A percentile compares a stretch with the other conserved stretches of the same genome.
phyloP scores from a whole-genome alignment of 2,113 vertebrate species.

The Atractosteus spatula region DNA sequence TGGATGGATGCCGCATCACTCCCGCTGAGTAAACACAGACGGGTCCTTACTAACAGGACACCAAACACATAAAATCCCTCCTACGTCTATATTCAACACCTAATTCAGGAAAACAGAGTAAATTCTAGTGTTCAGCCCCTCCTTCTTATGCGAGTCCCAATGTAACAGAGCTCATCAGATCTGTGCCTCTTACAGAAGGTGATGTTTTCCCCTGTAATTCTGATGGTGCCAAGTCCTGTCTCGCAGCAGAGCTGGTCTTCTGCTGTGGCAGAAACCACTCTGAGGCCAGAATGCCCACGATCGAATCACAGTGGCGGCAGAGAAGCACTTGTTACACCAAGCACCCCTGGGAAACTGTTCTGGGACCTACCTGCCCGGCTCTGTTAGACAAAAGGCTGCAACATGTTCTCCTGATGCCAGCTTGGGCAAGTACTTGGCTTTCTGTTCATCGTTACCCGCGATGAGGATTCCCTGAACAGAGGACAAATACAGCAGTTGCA shows the following conservation, averaged over 20 bases:
- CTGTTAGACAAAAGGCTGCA: constrained; percentile 94
- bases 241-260: too few species aligned
- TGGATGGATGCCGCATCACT: constrained; percentile 93
- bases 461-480: constrained; percentile 83
- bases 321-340: too few species aligned
- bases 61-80: neutral
- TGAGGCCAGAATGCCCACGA: too few species aligned
- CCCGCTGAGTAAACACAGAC: constrained; percentile 65
- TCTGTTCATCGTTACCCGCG: constrained; percentile 89
- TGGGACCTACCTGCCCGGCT: constrained; percentile 79
- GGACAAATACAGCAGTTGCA: neutral
- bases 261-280: too few species aligned
- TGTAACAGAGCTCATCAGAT: too few species aligned
- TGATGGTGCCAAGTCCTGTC: too few species aligned
- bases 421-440: constrained; percentile 85
- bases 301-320: too few species aligned
- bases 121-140: too few species aligned
- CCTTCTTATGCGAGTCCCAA: too few species aligned
- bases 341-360: too few species aligned
- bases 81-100: neutral
- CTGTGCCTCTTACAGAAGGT: too few species aligned
- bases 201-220: too few species aligned
- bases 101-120: neutral
- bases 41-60: neutral
- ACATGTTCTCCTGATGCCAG: constrained; percentile 86